A percentile compares a stretch with the other conserved stretches of the same genome.
These are phyloP conservation scores for Drosophila falleni DNA, from an alignment of 2,888 invertebrate genomes.

Conservation along the genomic window DNA sequence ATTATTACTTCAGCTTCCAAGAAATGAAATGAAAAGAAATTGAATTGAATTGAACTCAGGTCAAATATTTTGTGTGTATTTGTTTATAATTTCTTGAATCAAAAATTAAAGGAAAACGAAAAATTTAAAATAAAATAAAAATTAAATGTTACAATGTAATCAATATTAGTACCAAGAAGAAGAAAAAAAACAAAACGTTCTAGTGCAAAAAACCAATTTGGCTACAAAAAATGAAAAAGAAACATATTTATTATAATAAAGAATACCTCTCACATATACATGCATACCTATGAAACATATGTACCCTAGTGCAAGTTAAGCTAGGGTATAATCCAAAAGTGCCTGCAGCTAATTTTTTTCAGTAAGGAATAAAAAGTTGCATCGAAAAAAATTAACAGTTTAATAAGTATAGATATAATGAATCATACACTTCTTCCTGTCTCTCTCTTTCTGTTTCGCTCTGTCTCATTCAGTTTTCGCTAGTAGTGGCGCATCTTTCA, in stretches of 20 bases:
- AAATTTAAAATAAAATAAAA: conserved; percentile 5
- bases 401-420: conserved; percentile 8
- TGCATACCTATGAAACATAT: conserved; percentile 20
- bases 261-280: conserved; percentile 44
- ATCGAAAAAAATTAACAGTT: conserved; percentile 16
- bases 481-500: conserved; percentile 63
- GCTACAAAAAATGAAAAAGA: conserved; percentile 22
- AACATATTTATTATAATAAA: conserved; percentile 40
- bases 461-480: conserved; percentile 19
- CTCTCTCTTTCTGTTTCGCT: conserved; percentile 9
- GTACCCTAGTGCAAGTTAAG: conserved; percentile 3
- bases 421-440: conserved; percentile 2
- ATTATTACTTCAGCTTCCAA: conserved; percentile 52
- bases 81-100: conserved; percentile 19
- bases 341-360: conserved; percentile 32
- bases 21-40: conserved; percentile 15
- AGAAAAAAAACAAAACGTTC: conserved; percentile 9
- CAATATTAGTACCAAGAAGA: conserved; percentile 39
- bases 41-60: conserved; percentile 42
- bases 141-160: conserved; percentile 50
- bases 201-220: conserved; percentile 45
- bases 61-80: conserved; percentile 49
- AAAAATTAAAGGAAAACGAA: conserved; percentile 7
- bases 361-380: background rate
- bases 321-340: conserved; percentile 23